Conservation (phyloP, 2,113 vertebrate genomes). For the Bothrops jararaca region DNA sequence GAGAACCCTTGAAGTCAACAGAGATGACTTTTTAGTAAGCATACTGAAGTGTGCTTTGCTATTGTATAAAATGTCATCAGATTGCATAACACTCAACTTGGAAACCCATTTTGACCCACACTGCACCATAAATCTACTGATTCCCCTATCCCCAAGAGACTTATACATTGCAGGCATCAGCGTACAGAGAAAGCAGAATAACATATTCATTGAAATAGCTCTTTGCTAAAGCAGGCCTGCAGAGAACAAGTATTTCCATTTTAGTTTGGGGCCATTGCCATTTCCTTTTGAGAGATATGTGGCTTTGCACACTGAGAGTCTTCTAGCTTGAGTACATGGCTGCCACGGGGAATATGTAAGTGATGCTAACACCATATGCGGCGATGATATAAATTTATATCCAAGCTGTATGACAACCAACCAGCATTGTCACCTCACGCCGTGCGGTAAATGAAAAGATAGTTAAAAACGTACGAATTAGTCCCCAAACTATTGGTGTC, state of each 20-base stretch:
- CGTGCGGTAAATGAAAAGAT: conserved; percentile 57
- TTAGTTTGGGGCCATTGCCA: not conserved
- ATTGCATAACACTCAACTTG: not conserved
- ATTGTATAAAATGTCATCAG: not conserved
- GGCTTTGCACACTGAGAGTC: conserved; percentile 28
- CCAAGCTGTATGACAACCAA: conserved; percentile 55
- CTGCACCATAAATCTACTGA: not conserved
- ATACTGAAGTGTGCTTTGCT: too few species aligned
- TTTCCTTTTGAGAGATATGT: conserved; percentile 23
- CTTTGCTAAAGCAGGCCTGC: conserved; percentile 16
- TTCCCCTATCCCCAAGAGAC: not conserved
- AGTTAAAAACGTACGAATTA: conserved; percentile 54
- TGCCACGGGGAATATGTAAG: conserved; percentile 42
- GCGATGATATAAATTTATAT: conserved; percentile 58
- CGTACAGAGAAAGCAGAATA: not conserved
- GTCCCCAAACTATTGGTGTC: conserved; percentile 41
- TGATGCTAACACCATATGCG: conserved; percentile 51
- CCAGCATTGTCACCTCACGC: conserved; percentile 47
- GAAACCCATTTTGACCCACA: not conserved
- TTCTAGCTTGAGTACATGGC: conserved; percentile 28
- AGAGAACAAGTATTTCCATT: conserved; percentile 25
- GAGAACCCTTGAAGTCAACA: too few species aligned
- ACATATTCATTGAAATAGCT: not conserved
- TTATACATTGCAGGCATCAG: not conserved
- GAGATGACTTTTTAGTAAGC: too few species aligned